These are phyloP conservation scores for Eulemur mongoz DNA, from an alignment of 2,797 vertebrate species.

Conservation along the genomic window DNA sequence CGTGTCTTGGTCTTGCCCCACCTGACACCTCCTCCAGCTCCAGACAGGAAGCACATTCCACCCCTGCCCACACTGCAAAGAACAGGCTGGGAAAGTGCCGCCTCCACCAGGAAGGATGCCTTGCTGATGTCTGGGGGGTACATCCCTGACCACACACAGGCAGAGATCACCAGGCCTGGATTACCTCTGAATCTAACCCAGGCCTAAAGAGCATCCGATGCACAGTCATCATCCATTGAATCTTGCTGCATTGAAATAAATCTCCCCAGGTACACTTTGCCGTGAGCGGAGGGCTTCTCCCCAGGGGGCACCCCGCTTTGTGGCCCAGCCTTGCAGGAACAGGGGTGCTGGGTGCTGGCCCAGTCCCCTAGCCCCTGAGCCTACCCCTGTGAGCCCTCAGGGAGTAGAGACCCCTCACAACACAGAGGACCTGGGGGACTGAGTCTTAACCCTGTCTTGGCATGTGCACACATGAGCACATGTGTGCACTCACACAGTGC, in stretches of 20 bases:
- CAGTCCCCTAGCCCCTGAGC: too few species aligned
- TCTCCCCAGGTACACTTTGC: background rate
- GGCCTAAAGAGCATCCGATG: background rate
- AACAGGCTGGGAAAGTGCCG: background rate
- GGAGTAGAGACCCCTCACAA: background rate
- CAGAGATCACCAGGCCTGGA: background rate
- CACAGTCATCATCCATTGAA: background rate
- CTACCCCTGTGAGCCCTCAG: background rate
- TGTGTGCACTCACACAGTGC: background rate
- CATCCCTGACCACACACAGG: background rate
- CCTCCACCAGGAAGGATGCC: background rate
- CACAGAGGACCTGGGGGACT: background rate
- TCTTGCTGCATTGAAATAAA: background rate
- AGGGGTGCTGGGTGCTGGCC: background rate
- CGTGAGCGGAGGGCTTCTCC: background rate
- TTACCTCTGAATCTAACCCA: background rate
- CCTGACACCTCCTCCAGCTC: background rate
- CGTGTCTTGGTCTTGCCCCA: background rate
- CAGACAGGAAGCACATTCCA: background rate
- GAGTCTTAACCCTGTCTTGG: background rate
- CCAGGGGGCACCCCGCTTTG: background rate
- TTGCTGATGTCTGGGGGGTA: background rate
- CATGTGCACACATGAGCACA: accelerated
- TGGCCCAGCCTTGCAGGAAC: background rate
- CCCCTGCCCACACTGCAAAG: background rate